phyloP scores from a whole-genome alignment of 2,113 vertebrate genomes.

The Indicator maculatus region DNA sequence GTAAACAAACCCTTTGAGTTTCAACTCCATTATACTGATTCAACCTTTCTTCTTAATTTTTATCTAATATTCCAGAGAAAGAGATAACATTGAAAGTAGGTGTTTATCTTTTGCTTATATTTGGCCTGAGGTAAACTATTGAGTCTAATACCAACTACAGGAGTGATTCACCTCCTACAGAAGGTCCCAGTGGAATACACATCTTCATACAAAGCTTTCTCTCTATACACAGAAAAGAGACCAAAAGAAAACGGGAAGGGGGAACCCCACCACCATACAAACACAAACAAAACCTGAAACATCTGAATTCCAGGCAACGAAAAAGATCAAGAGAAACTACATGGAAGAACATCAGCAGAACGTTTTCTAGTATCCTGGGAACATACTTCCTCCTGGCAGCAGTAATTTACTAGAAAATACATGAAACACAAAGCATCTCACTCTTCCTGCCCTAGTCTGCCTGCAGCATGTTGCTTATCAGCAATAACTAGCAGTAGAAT shows the following conservation, averaged over 20 bases:
- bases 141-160: background rate
- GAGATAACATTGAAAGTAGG: background rate
- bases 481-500: background rate
- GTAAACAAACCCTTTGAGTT: background rate
- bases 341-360: background rate
- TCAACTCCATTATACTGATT: background rate
- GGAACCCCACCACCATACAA: background rate
- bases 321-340: background rate
- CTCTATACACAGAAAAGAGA: background rate
- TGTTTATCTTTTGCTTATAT: background rate
- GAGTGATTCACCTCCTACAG: background rate
- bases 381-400: background rate
- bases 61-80: background rate
- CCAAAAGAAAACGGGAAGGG: too few species aligned
- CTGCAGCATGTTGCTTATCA: background rate
- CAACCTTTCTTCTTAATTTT: background rate
- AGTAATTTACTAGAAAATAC: background rate
- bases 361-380: background rate
- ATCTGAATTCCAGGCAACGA: background rate
- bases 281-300: background rate
- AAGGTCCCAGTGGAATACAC: background rate
- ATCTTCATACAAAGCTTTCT: background rate
- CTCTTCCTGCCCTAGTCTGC: background rate
- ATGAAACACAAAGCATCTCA: background rate
- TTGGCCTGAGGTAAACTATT: background rate